Base-by-base conservation (phyloP, 2,797 vertebrate species). In the Anguilla megastoma region DNA sequence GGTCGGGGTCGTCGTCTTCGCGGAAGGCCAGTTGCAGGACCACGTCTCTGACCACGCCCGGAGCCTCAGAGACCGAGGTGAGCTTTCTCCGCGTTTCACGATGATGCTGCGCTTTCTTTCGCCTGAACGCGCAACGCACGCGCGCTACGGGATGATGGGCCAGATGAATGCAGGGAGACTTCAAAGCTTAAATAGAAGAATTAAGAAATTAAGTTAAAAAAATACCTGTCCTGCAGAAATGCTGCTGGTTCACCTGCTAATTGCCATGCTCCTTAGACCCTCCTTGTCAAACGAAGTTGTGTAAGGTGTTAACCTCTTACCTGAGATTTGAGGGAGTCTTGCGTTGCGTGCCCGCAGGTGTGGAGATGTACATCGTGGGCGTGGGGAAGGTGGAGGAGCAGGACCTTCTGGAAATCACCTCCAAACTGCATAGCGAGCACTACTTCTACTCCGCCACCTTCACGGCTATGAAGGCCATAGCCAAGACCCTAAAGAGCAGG, bases 21-120 rank as follows among this genome's bases (percentile, higher is more conserved):
- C 98, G 0, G 98, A 99, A 0, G 98, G 98, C 0, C 97, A 97
- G 76, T 98, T 98, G 84, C 98, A 99, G 90, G 98, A 99, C 89
- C 97, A 98, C 92, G 94, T 96, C 92, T 95, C 96, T 0, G 94
- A 94, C 90, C 96, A 96, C 95, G 95, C 96, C 30, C 94, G 93
- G 69, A 95, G 91, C 9, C 95, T 95, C 85, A 97, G 96, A 89
- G 95, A 96, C 27, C 94, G 95, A 93, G 96, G 96, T 96, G 66
- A 85, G 60, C n/a, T 21, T 52, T 71, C 16, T 52, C 36, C 24
- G 16, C 16, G 9, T 45, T 27, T 52, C 1, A 86, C 83, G 9
- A 56, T 24, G 80, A 52, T 21, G 2, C 12, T 0, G 1, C 4
- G 18, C 33, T 79, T 79, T 21, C 0, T 36, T 36, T 45, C 76